phyloP scores from a whole-genome alignment of 92 coral and sea anemone species.

The Heliopora coerulea region DNA sequence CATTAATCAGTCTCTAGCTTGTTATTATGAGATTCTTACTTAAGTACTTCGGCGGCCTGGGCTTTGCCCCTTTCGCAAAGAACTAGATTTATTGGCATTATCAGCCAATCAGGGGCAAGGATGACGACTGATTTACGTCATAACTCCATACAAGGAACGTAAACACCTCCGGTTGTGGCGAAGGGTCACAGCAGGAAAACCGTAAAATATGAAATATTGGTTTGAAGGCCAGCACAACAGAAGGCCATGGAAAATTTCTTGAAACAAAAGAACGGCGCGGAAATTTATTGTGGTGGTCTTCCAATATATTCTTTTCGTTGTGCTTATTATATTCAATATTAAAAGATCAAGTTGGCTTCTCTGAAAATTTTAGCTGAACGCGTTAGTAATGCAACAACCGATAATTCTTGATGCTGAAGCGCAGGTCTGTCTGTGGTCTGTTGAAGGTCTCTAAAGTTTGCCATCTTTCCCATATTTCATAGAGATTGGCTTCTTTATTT shows the following conservation, averaged over 20 bases:
- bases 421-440: conserved; percentile 34
- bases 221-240: not conserved
- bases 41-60: conserved; percentile 6
- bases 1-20: conserved; percentile 14
- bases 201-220: conserved; percentile 36
- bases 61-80: conserved; percentile 22
- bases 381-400: conserved; percentile 19
- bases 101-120: conserved; percentile 31
- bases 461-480: conserved; percentile 1
- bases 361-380: not conserved
- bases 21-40: conserved; percentile 13
- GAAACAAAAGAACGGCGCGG: too few relatives aligned
- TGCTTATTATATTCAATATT: not conserved
- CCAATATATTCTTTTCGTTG: not conserved
- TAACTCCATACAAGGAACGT: conserved; percentile 45
- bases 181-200: conserved; percentile 33
- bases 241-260: not conserved
- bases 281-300: not conserved
- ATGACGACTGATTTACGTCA: conserved; percentile 43
- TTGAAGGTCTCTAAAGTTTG: conserved; percentile 4
- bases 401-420: conserved; percentile 23
- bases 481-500: not conserved
- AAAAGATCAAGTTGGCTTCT: not conserved
- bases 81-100: conserved; percentile 8
- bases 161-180: conserved; percentile 32